A percentile compares a stretch with the other conserved stretches of the same genome.
These are phyloP conservation scores for Drosophila mayri DNA, from an alignment of 1,140 invertebrate species.

Conservation along the genomic window DNA sequence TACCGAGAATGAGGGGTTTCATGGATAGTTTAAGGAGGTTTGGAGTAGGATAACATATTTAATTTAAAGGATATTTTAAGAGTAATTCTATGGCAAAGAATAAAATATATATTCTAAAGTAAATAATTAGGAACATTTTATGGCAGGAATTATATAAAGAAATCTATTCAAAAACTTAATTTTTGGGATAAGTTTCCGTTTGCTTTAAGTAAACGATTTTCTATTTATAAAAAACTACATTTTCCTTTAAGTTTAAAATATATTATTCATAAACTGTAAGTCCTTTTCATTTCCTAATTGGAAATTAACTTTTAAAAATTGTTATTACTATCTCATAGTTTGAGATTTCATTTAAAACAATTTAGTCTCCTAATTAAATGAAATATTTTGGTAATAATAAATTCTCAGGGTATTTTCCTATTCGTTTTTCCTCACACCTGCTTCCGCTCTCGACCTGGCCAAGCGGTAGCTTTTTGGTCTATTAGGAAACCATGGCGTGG, in stretches of 20 bases:
- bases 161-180: background rate
- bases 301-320: no score
- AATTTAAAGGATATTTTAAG: background rate
- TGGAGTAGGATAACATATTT: background rate
- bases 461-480: conserved; percentile 75
- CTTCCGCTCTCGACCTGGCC: conserved; percentile 56
- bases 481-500: conserved; percentile 64
- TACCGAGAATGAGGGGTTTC: background rate
- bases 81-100: background rate
- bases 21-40: background rate
- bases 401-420: background rate
- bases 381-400: background rate
- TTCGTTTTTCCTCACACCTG: background rate
- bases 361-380: background rate
- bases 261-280: background rate
- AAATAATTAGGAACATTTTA: background rate
- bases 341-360: background rate
- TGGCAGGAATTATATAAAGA: background rate
- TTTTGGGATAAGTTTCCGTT: background rate
- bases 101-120: background rate
- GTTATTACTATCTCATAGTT: background rate
- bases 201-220: background rate
- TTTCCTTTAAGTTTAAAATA: background rate
- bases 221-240: background rate
- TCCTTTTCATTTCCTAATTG: background rate